Evolutionary conservation across 2,113 vertebrate species (phyloP).

Genomic region (Rhadina sibilatrix): DNA sequence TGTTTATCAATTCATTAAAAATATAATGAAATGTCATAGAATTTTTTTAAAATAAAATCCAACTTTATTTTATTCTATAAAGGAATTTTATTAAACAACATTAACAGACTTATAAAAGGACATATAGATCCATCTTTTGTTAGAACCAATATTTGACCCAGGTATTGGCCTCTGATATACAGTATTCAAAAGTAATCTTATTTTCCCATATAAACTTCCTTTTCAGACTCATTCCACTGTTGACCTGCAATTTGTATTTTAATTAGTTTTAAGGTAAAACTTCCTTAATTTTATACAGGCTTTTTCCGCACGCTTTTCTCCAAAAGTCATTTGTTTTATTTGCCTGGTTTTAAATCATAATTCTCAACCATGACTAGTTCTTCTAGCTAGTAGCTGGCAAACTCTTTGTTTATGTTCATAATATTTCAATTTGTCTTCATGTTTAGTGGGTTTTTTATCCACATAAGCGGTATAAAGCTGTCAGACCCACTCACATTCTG

Average conservation of each 20-base stretch:
- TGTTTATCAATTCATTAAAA: background rate
- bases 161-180: background rate
- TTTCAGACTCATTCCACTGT: conserved; percentile 9
- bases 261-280: conserved; percentile 59
- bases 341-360: conserved; percentile 27
- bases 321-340: background rate
- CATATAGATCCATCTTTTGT: background rate
- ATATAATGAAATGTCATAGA: background rate
- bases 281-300: conserved; percentile 2
- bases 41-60: background rate
- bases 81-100: background rate
- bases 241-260: conserved; percentile 49
- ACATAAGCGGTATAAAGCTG: background rate
- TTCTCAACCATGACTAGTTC: background rate
- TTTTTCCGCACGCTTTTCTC: background rate
- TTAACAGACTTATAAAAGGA: background rate
- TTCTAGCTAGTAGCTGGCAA: conserved; percentile 34
- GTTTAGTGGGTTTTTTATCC: conserved; percentile 1
- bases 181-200: conserved; percentile 21
- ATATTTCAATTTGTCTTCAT: conserved; percentile 41
- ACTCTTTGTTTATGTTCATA: conserved; percentile 27
- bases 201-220: conserved; percentile 44
- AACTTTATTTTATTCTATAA: background rate
- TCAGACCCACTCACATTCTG: background rate
- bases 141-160: background rate